Evolutionary conservation across 2,797 vertebrate genomes (phyloP).

Genomic region (Urocyon cinereoargenteus): DNA sequence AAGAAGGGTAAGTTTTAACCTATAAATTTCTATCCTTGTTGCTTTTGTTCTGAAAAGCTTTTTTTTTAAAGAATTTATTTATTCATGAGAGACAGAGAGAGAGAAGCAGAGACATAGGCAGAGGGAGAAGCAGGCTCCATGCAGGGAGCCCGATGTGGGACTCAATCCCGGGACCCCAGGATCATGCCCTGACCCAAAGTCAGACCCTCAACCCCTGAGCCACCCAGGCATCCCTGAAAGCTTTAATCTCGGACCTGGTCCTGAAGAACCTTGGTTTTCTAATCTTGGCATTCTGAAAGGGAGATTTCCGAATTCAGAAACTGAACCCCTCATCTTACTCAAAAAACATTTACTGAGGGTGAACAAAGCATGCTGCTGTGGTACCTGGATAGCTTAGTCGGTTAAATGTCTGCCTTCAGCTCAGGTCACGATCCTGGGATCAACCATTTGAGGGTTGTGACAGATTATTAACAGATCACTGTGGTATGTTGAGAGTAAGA

Average conservation of each 20-base stretch:
- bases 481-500: not conserved
- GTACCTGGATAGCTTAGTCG: not conserved
- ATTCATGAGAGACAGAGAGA: too few species aligned
- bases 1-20: not conserved
- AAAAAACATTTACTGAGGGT: not conserved
- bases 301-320: not conserved
- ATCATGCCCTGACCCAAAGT: too few species aligned
- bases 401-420: not conserved
- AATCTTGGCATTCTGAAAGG: not conserved
- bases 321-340: not conserved
- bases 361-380: not conserved
- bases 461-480: not conserved
- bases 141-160: too few species aligned
- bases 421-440: not conserved
- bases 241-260: not conserved
- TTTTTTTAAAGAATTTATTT: not conserved
- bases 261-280: not conserved
- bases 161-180: too few species aligned
- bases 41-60: slow-evolving; percentile 24
- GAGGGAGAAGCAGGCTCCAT: too few species aligned
- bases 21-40: not conserved
- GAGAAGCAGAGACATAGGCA: too few species aligned
- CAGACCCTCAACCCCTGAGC: too few species aligned
- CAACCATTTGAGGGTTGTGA: not conserved
- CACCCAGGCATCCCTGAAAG: not conserved